Evolutionary conservation across 2,797 vertebrate genomes (phyloP).

Genomic region (Melanotaenia parkinsoni): DNA sequence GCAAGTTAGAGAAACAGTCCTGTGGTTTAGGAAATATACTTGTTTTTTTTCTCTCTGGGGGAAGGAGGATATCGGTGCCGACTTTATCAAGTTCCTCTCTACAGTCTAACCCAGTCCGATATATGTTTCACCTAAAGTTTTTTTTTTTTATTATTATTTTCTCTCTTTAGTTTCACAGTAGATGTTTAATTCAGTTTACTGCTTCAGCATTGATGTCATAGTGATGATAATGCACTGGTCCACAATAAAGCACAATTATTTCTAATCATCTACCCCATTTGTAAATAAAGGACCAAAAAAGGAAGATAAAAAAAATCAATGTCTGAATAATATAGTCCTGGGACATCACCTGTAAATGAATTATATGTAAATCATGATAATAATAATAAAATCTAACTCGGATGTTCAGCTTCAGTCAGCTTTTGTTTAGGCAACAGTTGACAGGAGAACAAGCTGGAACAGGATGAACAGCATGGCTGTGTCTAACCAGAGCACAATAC

Average conservation of each 20-base stretch:
- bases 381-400: neutral
- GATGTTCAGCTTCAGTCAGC: conserved; percentile 1
- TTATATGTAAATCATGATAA: neutral
- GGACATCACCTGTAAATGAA: neutral
- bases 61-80: neutral
- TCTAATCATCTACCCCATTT: neutral
- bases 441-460: neutral
- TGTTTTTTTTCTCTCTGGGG: neutral
- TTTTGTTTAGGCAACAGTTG: too few relatives aligned
- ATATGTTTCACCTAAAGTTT: neutral
- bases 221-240: too few relatives aligned
- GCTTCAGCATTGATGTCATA: too few relatives aligned
- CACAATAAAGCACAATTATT: neutral
- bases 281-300: neutral
- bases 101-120: neutral
- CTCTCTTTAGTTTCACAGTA: neutral
- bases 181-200: neutral
- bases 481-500: neutral
- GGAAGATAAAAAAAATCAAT: neutral
- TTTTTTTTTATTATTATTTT: neutral
- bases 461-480: neutral
- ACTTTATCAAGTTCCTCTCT: conserved; percentile 2
- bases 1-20: conserved; percentile 12
- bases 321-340: neutral
- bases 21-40: conserved; percentile 6